Conservation (phyloP, 53 echinoderm and acorn worm species). For the Holothuria leucospilota region DNA sequence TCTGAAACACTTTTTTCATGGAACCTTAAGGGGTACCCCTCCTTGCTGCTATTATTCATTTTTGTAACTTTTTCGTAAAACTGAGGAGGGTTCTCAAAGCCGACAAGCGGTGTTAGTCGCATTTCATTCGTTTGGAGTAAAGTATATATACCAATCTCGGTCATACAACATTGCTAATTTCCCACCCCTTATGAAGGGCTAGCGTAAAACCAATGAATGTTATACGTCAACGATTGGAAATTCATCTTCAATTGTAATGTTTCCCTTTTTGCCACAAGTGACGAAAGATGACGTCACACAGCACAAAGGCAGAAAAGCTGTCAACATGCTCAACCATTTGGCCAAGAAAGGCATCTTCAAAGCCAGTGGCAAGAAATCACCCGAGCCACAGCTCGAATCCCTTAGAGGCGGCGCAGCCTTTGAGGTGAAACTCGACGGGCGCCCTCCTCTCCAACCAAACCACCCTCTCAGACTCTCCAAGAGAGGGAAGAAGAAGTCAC, state of each 20-base stretch:
- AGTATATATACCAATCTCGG: too few relatives aligned
- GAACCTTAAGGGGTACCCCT: too few relatives aligned
- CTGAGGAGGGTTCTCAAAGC: too few relatives aligned
- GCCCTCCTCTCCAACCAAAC: not conserved
- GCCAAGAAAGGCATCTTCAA: constrained; percentile 9
- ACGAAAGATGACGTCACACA: not conserved
- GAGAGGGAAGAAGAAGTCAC: not conserved
- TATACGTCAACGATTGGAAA: not conserved
- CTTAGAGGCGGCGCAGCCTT: constrained; percentile 2
- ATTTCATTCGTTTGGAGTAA: too few relatives aligned
- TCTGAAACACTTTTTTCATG: too few relatives aligned
- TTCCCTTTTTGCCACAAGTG: too few relatives aligned
- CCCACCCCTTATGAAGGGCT: too few relatives aligned
- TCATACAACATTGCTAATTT: too few relatives aligned
- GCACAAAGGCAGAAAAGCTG: constrained; percentile 8
- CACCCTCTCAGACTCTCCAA: not conserved
- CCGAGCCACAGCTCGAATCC: not conserved
- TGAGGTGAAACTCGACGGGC: not conserved
- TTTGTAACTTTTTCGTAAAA: too few relatives aligned
- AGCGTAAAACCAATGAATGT: too few relatives aligned
- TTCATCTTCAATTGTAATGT: not conserved
- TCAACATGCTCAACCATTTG: constrained; percentile 31
- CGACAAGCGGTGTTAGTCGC: too few relatives aligned
- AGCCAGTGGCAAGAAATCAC: not conserved
- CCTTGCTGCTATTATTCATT: too few relatives aligned